Conservation (phyloP, 2,113 vertebrate genomes). For the Coregonus clupeaformis region DNA sequence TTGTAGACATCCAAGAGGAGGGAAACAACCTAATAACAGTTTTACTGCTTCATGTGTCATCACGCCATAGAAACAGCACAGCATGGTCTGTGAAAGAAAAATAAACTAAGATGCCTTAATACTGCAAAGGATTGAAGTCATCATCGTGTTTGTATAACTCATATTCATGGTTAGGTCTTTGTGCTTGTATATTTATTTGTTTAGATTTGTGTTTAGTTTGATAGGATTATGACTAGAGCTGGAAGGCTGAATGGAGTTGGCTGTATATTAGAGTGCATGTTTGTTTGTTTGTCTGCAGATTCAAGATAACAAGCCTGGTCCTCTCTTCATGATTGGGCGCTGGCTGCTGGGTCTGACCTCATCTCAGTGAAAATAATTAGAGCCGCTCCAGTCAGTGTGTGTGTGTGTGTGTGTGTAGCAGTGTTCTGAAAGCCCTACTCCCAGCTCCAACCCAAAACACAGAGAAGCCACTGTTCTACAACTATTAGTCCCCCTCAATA, state of each 20-base stretch:
- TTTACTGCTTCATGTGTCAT: slow-evolving; percentile 64
- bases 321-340: slow-evolving; percentile 49
- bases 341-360: slow-evolving; percentile 55
- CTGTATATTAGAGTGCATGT: slow-evolving; percentile 41
- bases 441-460: slow-evolving; percentile 42
- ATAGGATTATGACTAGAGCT: slow-evolving; percentile 14
- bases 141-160: slow-evolving; percentile 22
- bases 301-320: slow-evolving; percentile 46
- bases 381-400: slow-evolving; percentile 17
- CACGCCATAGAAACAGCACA: slow-evolving; percentile 47
- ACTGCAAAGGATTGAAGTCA: slow-evolving; percentile 29
- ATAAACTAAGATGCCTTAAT: slow-evolving; percentile 14
- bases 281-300: slow-evolving; percentile 62
- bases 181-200: slow-evolving; percentile 23
- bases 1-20: slow-evolving; percentile 65
- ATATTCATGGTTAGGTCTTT: slow-evolving; percentile 26
- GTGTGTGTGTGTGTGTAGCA: too few relatives aligned
- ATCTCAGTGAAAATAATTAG: slow-evolving; percentile 63
- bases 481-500: slow-evolving; percentile 42
- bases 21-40: slow-evolving; percentile 61
- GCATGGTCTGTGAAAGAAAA: slow-evolving; percentile 21
- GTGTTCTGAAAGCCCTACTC: slow-evolving; percentile 24
- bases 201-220: slow-evolving; percentile 35
- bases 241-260: slow-evolving; percentile 8
- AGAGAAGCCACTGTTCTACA: slow-evolving; percentile 40